Conservation (phyloP, 2,113 vertebrate genomes). For the Scytalopus superciliaris region DNA sequence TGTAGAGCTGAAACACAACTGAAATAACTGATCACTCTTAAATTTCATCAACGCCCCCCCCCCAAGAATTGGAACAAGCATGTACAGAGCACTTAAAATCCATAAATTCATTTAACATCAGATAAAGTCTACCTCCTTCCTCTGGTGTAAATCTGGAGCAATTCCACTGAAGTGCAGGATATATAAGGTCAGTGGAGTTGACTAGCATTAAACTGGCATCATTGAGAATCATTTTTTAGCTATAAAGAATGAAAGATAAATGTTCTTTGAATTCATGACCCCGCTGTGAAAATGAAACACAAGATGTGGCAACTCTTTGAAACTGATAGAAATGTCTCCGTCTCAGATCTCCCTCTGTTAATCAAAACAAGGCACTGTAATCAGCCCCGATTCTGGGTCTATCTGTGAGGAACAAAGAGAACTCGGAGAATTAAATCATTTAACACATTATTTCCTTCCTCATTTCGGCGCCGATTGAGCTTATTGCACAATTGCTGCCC, state of each 20-base stretch:
- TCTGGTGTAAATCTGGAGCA: background rate
- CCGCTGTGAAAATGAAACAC: constrained; percentile 12
- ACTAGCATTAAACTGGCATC: constrained; percentile 8
- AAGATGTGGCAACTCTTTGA: constrained; percentile 32
- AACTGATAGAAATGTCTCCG: constrained; percentile 38
- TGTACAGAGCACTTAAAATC: background rate
- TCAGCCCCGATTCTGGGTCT: constrained; percentile 35
- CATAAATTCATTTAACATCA: background rate
- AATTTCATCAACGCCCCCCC: background rate
- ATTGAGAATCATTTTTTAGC: background rate
- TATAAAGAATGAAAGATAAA: constrained; percentile 29
- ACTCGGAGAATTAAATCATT: constrained; percentile 68
- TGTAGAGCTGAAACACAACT: background rate
- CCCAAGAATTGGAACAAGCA: background rate
- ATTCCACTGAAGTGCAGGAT: background rate
- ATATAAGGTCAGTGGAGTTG: constrained; percentile 30
- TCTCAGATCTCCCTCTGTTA: constrained; percentile 19
- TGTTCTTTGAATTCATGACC: constrained; percentile 19
- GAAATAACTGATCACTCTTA: background rate
- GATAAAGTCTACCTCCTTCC: background rate
- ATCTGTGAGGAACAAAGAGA: constrained; percentile 66
- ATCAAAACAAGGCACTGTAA: constrained; percentile 65
- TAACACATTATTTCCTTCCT: constrained; percentile 77
- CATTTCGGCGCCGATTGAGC: constrained; percentile 66
- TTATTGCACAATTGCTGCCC: constrained; percentile 59